phyloP scores from a whole-genome alignment of 2,888 invertebrate genomes.

The Ophion slaviceki region DNA sequence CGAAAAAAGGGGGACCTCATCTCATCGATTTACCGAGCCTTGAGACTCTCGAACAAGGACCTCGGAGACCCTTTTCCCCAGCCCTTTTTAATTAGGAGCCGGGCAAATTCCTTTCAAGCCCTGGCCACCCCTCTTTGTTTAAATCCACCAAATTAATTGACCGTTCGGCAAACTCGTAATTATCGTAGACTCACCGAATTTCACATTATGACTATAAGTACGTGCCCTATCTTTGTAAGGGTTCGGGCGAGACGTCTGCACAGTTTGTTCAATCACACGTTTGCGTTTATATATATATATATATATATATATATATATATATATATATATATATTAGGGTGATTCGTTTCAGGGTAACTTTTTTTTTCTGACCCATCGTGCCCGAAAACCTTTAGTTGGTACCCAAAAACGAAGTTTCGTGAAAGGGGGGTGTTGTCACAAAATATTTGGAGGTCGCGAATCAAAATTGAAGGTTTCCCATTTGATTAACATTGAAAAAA shows the following conservation, averaged over 20 bases:
- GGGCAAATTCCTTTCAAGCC: not conserved
- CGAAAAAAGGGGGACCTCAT: not conserved
- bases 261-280: not conserved
- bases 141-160: slow-evolving; percentile 28
- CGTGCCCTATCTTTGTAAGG: slow-evolving; percentile 49
- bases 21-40: not conserved
- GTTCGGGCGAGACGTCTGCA: not conserved
- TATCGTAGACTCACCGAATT: slow-evolving; percentile 11
- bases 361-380: no score
- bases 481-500: no score
- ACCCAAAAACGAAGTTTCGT: no score
- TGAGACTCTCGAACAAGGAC: not conserved
- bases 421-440: no score
- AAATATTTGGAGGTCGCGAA: no score
- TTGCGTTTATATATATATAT: not conserved
- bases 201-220: slow-evolving; percentile 33
- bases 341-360: no score
- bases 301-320: not conserved
- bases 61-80: not conserved
- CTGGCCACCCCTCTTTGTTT: not conserved
- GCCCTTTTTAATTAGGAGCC: slow-evolving; percentile 33
- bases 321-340: not conserved
- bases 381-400: no score
- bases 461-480: no score
- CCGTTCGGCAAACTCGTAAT: slow-evolving; percentile 31